These are phyloP conservation scores for Lepidochitona cinerea DNA, from an alignment of 2,888 invertebrate genomes.

Conservation along the genomic window DNA sequence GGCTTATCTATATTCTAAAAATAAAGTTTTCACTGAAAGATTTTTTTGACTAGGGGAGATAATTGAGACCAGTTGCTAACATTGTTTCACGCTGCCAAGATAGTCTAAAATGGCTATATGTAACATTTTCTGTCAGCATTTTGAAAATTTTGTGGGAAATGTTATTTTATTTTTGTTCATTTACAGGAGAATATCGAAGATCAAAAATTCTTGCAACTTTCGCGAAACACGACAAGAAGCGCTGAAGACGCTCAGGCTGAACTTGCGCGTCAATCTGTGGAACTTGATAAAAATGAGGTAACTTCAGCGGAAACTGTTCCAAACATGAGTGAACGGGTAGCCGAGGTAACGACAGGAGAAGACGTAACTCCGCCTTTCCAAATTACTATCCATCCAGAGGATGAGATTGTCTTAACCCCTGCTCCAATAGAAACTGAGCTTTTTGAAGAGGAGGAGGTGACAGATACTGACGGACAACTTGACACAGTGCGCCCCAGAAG, in stretches of 20 bases:
- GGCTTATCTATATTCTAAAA: too few species aligned
- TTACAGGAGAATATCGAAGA: constrained; percentile 5
- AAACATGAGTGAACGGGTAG: background rate
- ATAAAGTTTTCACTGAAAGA: too few species aligned
- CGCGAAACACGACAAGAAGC: background rate
- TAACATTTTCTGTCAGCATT: background rate
- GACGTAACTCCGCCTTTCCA: background rate
- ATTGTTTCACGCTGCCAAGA: too few species aligned
- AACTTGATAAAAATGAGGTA: constrained; percentile 4
- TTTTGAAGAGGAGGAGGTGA: background rate
- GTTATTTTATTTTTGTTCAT: background rate
- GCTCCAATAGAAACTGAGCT: too few species aligned
- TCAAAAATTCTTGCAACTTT: background rate
- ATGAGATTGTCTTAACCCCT: background rate
- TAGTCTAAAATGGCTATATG: background rate
- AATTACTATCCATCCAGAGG: background rate
- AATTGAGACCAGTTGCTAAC: too few species aligned
- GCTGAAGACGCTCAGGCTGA: constrained; percentile 8
- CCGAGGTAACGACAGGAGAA: background rate
- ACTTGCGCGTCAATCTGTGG: constrained; percentile 11
- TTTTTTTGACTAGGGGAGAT: too few species aligned
- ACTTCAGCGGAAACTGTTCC: constrained; percentile 17
- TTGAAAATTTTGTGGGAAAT: background rate
- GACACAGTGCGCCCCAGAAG: background rate
- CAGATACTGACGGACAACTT: background rate